Base-by-base conservation (phyloP, 1,140 invertebrate species). In the Microplitis demolitor region DNA sequence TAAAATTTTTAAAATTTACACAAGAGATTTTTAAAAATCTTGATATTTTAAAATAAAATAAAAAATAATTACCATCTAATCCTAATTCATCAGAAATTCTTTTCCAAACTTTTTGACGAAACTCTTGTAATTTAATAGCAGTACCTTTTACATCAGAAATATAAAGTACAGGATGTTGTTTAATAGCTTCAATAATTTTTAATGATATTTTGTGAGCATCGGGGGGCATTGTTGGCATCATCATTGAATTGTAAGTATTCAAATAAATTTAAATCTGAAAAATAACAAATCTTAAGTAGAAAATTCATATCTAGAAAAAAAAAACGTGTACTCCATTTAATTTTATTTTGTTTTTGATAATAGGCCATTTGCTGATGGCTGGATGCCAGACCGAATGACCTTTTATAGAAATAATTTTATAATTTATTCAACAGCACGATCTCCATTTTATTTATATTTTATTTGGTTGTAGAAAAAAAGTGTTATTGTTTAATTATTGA, bases 81-180 rank as follows among this genome's bases (percentile, higher is more conserved):
- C 80, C 80, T 50, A 87, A 77, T 34, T 87, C 84, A 66, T 85
- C 78, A 0, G 85, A 80, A 69, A 87, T 86, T 58, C 77, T 78
- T 71, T 84, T 81, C 86, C 86, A 87, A 14, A 87, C 83, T 80
- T 87, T 87, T 68, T 87, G 84, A 13, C 82, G 74, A 64, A 87
- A 86, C 64, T 87, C 86, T 56, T 85, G 83, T 4, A 87, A 33
- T 61, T 85, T 87, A 0, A 83, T 68, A 4, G 82, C 69, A 14
- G 77, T 76, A 0, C 84, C 84, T 66, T 81, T 86, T 4, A 86
- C 83, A 68, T 87, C 84, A 4, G 82, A 78, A 61, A 83, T 82
- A 66, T 87, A 87, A 2, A 87, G 76, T 31, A 86, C 82, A 9
- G 86, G 86, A 72, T 87, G 86, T 39, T 84, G 79, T 74, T 81